Evolutionary conservation across 23 tunicate species (phyloP), one percentile per base, ranked within the genome.

Genomic region (Halocynthia roretzi): DNA sequence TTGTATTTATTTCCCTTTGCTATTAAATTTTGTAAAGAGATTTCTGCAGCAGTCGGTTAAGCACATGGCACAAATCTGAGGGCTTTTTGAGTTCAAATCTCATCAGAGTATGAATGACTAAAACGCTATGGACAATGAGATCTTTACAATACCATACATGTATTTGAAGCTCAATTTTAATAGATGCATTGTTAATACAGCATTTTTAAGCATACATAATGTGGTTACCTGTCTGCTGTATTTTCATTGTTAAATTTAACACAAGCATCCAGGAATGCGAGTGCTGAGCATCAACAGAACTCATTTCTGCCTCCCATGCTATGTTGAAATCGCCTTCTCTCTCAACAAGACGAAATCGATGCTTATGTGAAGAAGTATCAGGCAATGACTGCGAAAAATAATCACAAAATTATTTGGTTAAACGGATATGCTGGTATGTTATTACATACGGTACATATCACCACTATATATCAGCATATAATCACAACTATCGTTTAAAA

Each of bases 251-350:
- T 10, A 89, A 57, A 65, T 80, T 83, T 57, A 84, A 53, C 53
- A 80, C 63, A 8, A 87, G 56, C 50, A 89, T 84, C 96, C 96
- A 89, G 51, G 96, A 80, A 31, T 83, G 85, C n/a, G 88, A 67
- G 44, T 62, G 54, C 9, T 75, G 67, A 19, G 81, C 54, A 18
- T 72, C 78, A 8, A 81, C 17, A 7, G 83, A 72, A 17, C 85
- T 55, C 63, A 89, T 79, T 61, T 89, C 96, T 51, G 72, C 71
- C 61, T 89, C 96, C 53, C 82, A 58, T 6, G 80, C 87, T 10
- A 89, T 89, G 54, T 76, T 84, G 80, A 78, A 89, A 44, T 82
- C 86, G 8, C 96, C 96, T 84, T 89, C 88, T 80, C 87, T 89
- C 70, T 89, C 96, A 51, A 84, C 96, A 50, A 89, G 60, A 6